A percentile compares a stretch with the other conserved stretches of the same genome.
Evolutionary conservation across 2,888 invertebrate species (phyloP).

Genomic region (Acleris literana): DNA sequence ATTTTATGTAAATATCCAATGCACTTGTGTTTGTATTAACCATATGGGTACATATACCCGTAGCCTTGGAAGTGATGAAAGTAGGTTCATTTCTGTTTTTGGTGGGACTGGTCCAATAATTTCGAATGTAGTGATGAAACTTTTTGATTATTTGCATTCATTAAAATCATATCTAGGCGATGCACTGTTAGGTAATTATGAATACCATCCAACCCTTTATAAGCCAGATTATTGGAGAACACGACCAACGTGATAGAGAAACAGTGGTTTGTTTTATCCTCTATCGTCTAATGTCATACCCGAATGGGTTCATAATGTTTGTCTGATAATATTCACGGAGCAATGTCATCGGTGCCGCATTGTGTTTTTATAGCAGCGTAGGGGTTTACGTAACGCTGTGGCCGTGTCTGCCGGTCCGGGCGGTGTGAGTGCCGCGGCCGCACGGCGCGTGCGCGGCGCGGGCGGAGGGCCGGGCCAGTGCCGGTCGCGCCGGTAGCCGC

Average conservation of each 20-base stretch:
- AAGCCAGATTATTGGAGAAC: no score
- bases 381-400: conserved; percentile 31
- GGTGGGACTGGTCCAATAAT: conserved; percentile 7
- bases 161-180: not conserved
- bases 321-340: not conserved
- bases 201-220: not conserved
- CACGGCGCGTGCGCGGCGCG: conserved; percentile 68
- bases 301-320: not conserved
- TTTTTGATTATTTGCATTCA: not conserved
- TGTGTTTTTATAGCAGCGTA: not conserved
- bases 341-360: conserved; percentile 5
- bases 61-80: conserved; percentile 27
- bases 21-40: conserved; percentile 32
- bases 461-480: conserved; percentile 60
- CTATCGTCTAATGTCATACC: not conserved
- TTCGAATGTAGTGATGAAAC: not conserved
- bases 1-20: conserved; percentile 5
- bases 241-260: no score
- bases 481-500: conserved; percentile 78
- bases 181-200: not conserved
- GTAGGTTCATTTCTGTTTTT: conserved; percentile 13
- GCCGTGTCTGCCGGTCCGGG: conserved; percentile 10
- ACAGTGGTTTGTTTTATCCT: no score
- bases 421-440: conserved; percentile 37
- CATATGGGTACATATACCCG: conserved; percentile 1